Conservation (phyloP, 1,140 invertebrate species). For the Contarinia nasturtii region DNA sequence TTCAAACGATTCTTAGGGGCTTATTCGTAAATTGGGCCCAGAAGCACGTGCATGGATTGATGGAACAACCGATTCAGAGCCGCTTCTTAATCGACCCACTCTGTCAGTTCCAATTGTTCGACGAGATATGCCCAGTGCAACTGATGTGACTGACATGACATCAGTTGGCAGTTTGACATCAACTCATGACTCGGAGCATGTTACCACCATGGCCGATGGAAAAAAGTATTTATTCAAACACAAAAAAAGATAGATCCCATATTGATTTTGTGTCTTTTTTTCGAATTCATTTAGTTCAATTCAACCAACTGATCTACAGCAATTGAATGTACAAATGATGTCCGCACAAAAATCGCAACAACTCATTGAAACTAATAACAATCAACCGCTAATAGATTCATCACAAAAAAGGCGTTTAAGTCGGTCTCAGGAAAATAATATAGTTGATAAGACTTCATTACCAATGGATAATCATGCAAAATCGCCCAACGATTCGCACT, state of each 20-base stretch:
- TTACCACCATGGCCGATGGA: not conserved
- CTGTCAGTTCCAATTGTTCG: slow-evolving; percentile 19
- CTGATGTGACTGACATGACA: slow-evolving; percentile 24
- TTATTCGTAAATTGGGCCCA: slow-evolving; percentile 20
- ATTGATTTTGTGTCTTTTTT: no score
- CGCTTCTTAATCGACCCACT: slow-evolving; percentile 16
- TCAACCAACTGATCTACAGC: no score
- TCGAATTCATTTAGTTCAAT: no score
- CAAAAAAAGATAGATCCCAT: no score
- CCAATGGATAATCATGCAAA: not conserved
- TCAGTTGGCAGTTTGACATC: slow-evolving; percentile 23
- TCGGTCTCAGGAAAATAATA: no score
- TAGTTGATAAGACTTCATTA: no score
- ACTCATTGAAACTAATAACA: no score
- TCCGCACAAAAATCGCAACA: no score
- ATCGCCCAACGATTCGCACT: not conserved
- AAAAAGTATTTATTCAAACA: not conserved
- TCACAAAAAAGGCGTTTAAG: no score
- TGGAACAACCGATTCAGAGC: slow-evolving; percentile 18
- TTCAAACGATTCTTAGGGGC: slow-evolving; percentile 3
- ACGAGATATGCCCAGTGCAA: slow-evolving; percentile 21
- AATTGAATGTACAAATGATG: no score
- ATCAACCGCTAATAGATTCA: no score
- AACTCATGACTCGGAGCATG: slow-evolving; percentile 13
- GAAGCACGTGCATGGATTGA: slow-evolving; percentile 23